A percentile compares a stretch with the other conserved stretches of the same genome.
Evolutionary conservation across 2,888 invertebrate genomes (phyloP).

Genomic region (Nemurella pictetii): DNA sequence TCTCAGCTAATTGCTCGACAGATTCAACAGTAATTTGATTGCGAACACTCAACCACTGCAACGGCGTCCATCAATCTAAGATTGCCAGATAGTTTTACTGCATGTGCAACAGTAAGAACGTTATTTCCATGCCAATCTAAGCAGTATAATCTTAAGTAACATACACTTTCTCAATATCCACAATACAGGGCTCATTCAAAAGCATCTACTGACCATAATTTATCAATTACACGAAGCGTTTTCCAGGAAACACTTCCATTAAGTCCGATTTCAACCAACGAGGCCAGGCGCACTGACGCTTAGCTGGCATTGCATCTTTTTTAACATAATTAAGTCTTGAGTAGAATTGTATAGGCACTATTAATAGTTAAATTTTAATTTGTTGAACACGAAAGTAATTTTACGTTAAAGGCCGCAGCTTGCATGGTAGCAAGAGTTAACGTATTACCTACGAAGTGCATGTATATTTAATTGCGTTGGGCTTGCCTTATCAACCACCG

Average conservation of each 20-base stretch:
- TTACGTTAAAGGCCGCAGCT: neutral
- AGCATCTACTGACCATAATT: no score
- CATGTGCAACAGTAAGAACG: no score
- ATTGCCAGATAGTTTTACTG: no score
- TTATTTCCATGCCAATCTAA: no score
- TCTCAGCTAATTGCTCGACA: neutral
- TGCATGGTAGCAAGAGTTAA: neutral
- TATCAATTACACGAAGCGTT: no score
- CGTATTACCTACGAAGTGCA: neutral
- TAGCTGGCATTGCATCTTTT: neutral
- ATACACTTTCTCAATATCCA: no score
- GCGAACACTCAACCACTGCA: neutral
- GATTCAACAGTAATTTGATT: neutral
- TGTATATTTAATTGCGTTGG: neutral
- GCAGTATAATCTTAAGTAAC: no score
- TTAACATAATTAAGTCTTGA: neutral
- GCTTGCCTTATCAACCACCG: neutral
- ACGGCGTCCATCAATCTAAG: neutral
- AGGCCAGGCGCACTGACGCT: no score
- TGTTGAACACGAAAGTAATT: neutral
- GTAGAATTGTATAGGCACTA: neutral
- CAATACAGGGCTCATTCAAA: no score
- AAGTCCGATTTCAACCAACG: no score
- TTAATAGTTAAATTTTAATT: neutral
- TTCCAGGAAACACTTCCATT: no score